Conservation (phyloP, 2,113 vertebrate genomes). For the Nicator chloris region DNA sequence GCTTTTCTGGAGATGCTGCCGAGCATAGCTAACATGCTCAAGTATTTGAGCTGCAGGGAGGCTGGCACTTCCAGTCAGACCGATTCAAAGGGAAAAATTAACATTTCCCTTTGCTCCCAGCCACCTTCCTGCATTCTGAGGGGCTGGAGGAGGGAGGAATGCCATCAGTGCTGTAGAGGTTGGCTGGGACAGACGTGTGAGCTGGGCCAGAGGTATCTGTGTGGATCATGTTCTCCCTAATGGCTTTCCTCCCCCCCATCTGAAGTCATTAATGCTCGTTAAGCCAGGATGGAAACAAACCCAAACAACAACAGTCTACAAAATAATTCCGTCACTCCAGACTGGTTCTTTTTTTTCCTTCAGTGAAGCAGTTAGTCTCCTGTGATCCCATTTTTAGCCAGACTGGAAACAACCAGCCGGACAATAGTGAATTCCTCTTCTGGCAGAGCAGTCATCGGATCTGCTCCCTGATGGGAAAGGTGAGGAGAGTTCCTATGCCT, state of each 20-base stretch:
- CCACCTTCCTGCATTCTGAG: neutral
- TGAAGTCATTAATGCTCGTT: conserved; percentile 33
- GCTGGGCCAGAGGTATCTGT: neutral
- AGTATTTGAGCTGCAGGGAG: neutral
- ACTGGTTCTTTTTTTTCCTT: neutral
- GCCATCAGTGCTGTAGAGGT: neutral
- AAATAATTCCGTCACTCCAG: conserved; percentile 16
- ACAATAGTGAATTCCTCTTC: conserved; percentile 3
- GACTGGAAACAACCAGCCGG: neutral
- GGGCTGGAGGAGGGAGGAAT: neutral
- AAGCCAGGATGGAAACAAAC: conserved; percentile 62
- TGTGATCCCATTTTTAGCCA: conserved; percentile 22
- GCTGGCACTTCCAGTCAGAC: neutral
- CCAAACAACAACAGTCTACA: conserved; percentile 58
- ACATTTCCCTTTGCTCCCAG: neutral
- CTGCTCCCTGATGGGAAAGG: neutral
- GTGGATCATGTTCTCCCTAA: conserved; percentile 12
- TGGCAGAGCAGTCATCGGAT: neutral
- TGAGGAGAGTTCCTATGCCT: neutral
- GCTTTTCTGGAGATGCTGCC: neutral
- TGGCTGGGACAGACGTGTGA: neutral
- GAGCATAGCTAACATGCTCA: neutral
- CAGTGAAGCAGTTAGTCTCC: conserved; percentile 29
- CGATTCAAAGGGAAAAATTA: neutral
- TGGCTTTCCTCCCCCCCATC: neutral